phyloP scores from a whole-genome alignment of 2,113 vertebrate species.

The Zapus hudsonius region DNA sequence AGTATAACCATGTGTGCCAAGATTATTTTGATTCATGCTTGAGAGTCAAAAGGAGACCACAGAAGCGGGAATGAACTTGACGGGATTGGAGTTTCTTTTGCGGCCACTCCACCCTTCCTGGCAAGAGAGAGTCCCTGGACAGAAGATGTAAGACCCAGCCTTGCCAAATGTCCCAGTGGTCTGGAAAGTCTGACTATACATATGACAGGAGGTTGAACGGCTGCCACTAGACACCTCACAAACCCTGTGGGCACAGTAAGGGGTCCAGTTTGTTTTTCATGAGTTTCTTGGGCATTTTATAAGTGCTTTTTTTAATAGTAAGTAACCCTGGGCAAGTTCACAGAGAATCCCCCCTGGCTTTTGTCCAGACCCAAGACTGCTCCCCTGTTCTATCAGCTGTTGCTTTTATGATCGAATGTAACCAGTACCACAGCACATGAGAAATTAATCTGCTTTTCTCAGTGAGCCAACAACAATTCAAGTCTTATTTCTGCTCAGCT shows the following conservation, averaged over 20 bases:
- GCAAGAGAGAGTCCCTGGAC: conserved; percentile 44
- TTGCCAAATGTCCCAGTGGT: conserved; percentile 49
- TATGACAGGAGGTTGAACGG: conserved; percentile 49
- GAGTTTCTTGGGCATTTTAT: not conserved
- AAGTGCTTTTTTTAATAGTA: not conserved
- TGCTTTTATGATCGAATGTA: not conserved
- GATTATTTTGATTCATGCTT: not conserved
- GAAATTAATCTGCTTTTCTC: not conserved
- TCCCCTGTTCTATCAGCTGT: not conserved
- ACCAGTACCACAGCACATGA: not conserved
- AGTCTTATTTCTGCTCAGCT: conserved; percentile 17
- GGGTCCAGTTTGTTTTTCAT: not conserved
- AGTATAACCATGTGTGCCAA: not conserved
- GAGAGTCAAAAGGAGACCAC: conserved; percentile 5
- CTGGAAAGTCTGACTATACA: conserved; percentile 66
- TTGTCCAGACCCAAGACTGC: not conserved
- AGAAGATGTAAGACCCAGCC: conserved; percentile 31
- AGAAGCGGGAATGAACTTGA: not conserved
- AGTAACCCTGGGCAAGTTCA: not conserved
- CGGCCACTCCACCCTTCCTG: conserved; percentile 64
- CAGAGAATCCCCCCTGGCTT: not conserved
- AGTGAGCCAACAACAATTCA: not conserved
- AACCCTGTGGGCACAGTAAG: not conserved
- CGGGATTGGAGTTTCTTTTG: not conserved
- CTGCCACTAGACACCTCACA: conserved; percentile 38